phyloP scores from a whole-genome alignment of 2,888 invertebrate genomes.

The Mantis religiosa region DNA sequence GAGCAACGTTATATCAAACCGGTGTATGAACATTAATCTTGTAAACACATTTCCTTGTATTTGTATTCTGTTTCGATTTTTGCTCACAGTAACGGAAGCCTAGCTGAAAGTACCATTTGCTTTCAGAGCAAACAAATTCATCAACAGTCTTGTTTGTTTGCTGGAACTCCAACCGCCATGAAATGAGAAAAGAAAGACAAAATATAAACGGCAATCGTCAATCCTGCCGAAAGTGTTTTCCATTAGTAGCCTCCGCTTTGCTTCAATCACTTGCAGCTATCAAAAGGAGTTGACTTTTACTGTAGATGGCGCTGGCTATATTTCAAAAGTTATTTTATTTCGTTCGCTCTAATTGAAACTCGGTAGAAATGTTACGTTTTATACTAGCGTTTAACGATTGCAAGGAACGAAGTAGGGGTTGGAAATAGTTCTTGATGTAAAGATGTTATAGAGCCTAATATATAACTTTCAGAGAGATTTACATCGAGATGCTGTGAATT shows the following conservation, averaged over 20 bases:
- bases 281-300: not conserved
- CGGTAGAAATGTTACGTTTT: not conserved
- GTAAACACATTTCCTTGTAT: no score
- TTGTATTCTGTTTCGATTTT: no score
- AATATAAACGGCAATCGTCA: not conserved
- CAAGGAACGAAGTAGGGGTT: not conserved
- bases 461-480: not conserved
- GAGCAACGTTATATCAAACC: no score
- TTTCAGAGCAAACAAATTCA: not conserved
- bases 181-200: not conserved
- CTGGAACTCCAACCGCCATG: not conserved
- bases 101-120: not conserved
- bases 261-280: not conserved
- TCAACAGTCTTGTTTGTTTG: not conserved
- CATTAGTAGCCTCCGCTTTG: not conserved
- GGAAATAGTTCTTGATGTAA: not conserved
- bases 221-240: not conserved
- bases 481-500: not conserved
- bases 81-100: no score
- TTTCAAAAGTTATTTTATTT: not conserved
- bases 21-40: no score
- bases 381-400: not conserved
- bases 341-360: not conserved
- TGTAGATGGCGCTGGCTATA: not conserved
- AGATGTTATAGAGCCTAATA: not conserved